Evolutionary conservation across 2,888 invertebrate genomes (phyloP).

Genomic region (Sepioteuthis lessoniana): DNA sequence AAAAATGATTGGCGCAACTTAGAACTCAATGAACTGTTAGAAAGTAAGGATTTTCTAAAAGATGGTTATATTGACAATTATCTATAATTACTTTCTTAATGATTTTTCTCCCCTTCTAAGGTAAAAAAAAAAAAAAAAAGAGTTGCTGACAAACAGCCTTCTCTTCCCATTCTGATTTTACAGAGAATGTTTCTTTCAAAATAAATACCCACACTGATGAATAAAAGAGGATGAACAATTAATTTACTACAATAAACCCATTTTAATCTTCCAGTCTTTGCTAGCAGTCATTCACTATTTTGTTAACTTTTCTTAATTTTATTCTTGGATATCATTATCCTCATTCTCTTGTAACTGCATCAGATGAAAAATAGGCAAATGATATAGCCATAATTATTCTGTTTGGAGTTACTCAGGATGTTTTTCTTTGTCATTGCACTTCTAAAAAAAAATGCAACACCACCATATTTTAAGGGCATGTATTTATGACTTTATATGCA

Average conservation of each 20-base stretch:
- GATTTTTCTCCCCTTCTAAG: neutral
- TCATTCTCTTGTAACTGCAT: neutral
- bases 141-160: neutral
- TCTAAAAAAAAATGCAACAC: no score
- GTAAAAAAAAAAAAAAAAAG: neutral
- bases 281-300: no score
- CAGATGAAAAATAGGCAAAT: neutral
- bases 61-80: neutral
- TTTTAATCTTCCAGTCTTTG: neutral
- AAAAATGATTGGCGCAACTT: slow-evolving; percentile 91
- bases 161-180: neutral
- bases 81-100: neutral
- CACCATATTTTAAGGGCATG: no score
- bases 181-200: no score
- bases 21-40: slow-evolving; percentile 79
- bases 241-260: neutral
- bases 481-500: no score
- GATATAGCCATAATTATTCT: no score
- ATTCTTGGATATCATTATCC: neutral
- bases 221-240: neutral
- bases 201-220: neutral
- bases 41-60: slow-evolving; percentile 39
- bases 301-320: neutral
- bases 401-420: no score
- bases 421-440: no score